Base-by-base conservation (phyloP, 2,797 vertebrate genomes). In the Lepilemur ruficaudatus region DNA sequence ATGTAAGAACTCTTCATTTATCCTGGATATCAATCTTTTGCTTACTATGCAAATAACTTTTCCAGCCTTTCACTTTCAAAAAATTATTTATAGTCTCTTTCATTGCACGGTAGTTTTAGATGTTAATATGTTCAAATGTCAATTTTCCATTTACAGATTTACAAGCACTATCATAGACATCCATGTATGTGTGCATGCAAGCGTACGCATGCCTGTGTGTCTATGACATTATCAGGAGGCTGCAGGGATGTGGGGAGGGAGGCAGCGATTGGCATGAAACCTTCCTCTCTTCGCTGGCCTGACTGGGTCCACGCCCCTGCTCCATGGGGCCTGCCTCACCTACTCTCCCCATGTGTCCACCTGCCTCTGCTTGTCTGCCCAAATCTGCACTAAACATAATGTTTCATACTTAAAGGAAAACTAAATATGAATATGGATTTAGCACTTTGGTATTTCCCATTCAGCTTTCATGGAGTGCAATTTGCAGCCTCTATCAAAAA, bases 171-270 rank as follows among this genome's bases (percentile, higher is more conserved):
- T 23, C 52, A 65, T 0, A 52, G 52, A 8, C 20, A 23, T 65
- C 9, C 30, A n/a, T 2, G 1, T n/a, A 12, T 11, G 28, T 43
- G 82, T 72, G 15, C 10, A 18, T 22, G 1, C 15, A 52, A 28
- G 20, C 14, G 22, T 14, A 1, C 3, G 10, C 1, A 7, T 0
- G 0, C 8, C 63, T 12, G 8, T 7, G 8, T 59, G 13, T 41
- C 20, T 59, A 25, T 18, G 11, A 25, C 57, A 20, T 30, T 15
- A 46, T 3, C 15, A 50, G 8, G 3, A 28, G 2, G 50, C 30
- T 5, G 10, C 15, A 23, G 5, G 38, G 30, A 55, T 52, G 8
- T 83, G 70, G 18, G 57, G 28, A 41, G 25, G 22, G 12, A 83
- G 46, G 70, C 30, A 43, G 69, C 7, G 11, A 11, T 81, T 11